These are phyloP conservation scores for Chymomyza fuscimana DNA, from an alignment of 2,888 invertebrate genomes.

Conservation along the genomic window DNA sequence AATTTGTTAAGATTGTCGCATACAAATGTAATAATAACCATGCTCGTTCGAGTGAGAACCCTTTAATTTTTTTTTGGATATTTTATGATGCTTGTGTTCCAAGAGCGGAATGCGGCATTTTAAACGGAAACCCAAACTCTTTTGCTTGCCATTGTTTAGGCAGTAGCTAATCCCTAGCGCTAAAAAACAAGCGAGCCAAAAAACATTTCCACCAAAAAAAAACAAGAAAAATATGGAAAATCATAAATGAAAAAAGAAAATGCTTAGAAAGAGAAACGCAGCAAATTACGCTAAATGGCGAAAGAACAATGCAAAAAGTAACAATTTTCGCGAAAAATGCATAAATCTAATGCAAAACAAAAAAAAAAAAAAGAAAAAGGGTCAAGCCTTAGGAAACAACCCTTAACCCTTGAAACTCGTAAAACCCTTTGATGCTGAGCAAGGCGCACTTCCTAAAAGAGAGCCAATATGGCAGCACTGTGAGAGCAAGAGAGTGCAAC, in stretches of 20 bases:
- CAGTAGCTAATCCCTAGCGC: background rate
- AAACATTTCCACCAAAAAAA: background rate
- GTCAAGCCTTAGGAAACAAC: conserved; percentile 32
- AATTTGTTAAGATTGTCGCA: too few species aligned
- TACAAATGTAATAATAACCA: too few species aligned
- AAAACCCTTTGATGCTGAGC: conserved; percentile 56
- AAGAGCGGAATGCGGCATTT: background rate
- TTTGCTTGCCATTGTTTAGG: background rate
- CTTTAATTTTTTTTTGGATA: background rate
- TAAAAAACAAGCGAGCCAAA: background rate
- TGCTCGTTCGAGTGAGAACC: too few species aligned
- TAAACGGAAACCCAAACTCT: background rate
- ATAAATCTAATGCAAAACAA: conserved; percentile 47
- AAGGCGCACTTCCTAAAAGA: conserved; percentile 21
- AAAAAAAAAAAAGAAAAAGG: background rate
- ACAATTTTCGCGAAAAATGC: conserved; percentile 59
- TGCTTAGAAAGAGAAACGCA: background rate
- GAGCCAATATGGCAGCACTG: background rate
- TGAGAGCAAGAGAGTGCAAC: conserved; percentile 23
- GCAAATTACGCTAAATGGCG: conserved; percentile 40
- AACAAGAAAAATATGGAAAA: conserved; percentile 3
- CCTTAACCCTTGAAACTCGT: conserved; percentile 50
- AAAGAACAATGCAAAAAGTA: conserved; percentile 40
- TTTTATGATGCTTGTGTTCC: background rate
- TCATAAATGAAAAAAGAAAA: conserved; percentile 12